Base-by-base conservation (phyloP, 2,888 invertebrate species). In the Lycaena phlaeas region DNA sequence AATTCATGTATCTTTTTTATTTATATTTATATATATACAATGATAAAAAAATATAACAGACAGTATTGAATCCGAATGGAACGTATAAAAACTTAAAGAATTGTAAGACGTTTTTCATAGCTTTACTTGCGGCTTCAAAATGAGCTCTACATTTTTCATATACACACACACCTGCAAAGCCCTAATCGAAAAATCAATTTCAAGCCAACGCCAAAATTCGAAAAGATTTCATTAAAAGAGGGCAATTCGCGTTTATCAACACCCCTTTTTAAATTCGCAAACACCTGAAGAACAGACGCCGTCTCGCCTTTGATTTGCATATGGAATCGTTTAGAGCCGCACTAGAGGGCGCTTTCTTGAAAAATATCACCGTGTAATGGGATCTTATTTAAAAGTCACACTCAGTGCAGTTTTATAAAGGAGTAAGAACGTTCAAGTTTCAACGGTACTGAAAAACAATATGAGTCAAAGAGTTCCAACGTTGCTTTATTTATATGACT, bases 361-460 rank as follows among this genome's bases (percentile, higher is more conserved):
- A 52, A 63, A 65, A 68, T 55, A 54, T 54, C 42, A 43, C 46
- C 40, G 14, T 43, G 47, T 40, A 46, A 42, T 44, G 59, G 53
- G 61, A 66, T 68, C 72, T 69, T 71, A 69, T 74, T 73, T 72
- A 70, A 72, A 73, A 73, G 62, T 70, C 66, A 69, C 70, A 62
- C 57, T 59, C 51, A 55, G 56, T 64, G 63, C 60, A 58, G 65
- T 62, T 69, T 72, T 64, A 52, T 52, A 54, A 49, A 50, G 44
- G 50, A 50, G 49, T 50, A 48, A 51, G 45, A 52, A 42, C 46
- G 50, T 36, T 39, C 49, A 48, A 50, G 41, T 50, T 52, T 46
- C 46, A 50, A 43, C 42, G 38, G 27, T 36, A 34, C 30, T 41
- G 37, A 39, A 42, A 48, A 48, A 47, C 43, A 49, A 46, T 49